These are phyloP conservation scores for Cabera pusaria DNA, from an alignment of 2,888 invertebrate species.

Conservation along the genomic window DNA sequence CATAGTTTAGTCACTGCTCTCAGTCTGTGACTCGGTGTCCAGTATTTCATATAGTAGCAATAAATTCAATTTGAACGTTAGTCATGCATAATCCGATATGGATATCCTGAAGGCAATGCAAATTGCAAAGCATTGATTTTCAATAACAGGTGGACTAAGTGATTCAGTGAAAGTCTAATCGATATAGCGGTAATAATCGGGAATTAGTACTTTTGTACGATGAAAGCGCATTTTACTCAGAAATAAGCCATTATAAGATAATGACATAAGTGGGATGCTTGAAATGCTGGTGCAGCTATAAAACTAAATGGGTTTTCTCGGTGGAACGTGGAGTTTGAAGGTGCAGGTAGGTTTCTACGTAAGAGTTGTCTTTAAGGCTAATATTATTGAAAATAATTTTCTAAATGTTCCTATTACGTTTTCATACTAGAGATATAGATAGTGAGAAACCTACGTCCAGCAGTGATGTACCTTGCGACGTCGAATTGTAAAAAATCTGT, in stretches of 20 bases:
- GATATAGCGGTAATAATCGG: neutral
- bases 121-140: neutral
- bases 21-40: too few relatives aligned
- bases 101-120: neutral
- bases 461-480: too few relatives aligned
- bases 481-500: too few relatives aligned
- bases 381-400: too few relatives aligned
- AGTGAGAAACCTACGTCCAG: too few relatives aligned
- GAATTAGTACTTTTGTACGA: neutral
- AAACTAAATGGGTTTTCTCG: conserved; percentile 14
- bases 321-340: neutral
- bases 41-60: too few relatives aligned
- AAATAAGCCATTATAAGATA: conserved; percentile 8
- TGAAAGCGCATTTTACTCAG: conserved; percentile 6
- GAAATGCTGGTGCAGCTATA: conserved; percentile 10
- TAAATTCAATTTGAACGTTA: too few relatives aligned
- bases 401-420: too few relatives aligned
- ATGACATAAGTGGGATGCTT: conserved; percentile 4
- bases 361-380: too few relatives aligned
- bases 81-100: too few relatives aligned
- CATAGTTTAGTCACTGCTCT: too few relatives aligned
- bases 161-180: conserved; percentile 10
- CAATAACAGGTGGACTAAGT: neutral
- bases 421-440: too few relatives aligned
- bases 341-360: neutral